Evolutionary conservation across 2,797 vertebrate genomes (phyloP).

Genomic region (Hippoglossus hippoglossus): DNA sequence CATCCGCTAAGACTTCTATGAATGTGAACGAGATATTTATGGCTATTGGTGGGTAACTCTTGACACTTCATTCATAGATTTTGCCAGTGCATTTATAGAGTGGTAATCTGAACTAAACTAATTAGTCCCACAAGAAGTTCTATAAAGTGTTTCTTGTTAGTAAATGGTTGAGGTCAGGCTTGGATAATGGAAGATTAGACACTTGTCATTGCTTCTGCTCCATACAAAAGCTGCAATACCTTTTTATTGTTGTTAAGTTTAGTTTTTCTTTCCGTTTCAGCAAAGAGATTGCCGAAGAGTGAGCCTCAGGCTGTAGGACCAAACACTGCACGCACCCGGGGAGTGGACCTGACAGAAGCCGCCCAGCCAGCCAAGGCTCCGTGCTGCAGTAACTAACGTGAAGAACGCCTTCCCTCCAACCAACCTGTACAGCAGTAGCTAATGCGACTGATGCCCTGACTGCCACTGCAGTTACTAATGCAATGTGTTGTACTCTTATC

Average conservation of each 20-base stretch:
- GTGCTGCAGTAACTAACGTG: conserved; percentile 95
- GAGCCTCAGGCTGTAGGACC: conserved; percentile 91
- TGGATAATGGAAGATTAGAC: background rate
- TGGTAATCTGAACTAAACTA: background rate
- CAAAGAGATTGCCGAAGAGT: conserved; percentile 97
- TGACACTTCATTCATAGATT: background rate
- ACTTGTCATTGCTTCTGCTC: too few species aligned
- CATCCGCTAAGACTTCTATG: conserved; percentile 99
- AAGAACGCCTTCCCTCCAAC: conserved; percentile 51
- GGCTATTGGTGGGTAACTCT: conserved; percentile 93
- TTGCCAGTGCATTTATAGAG: background rate
- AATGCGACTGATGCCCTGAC: conserved; percentile 76
- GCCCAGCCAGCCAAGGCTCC: conserved; percentile 92
- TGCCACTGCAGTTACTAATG: conserved; percentile 79
- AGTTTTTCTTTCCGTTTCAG: conserved; percentile 70
- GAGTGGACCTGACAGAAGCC: conserved; percentile 95
- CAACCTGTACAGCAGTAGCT: conserved; percentile 92
- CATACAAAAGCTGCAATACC: background rate
- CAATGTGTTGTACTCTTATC: conserved; percentile 66
- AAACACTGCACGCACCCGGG: conserved; percentile 89
- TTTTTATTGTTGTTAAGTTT: background rate
- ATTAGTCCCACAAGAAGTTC: too few species aligned
- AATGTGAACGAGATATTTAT: conserved; percentile 99
- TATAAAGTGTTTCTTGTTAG: too few species aligned
- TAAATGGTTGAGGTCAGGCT: background rate